A percentile compares a stretch with the other conserved stretches of the same genome.
These are phyloP conservation scores for Bombus affinis DNA, from an alignment of 1,140 invertebrate genomes.

Conservation along the genomic window DNA sequence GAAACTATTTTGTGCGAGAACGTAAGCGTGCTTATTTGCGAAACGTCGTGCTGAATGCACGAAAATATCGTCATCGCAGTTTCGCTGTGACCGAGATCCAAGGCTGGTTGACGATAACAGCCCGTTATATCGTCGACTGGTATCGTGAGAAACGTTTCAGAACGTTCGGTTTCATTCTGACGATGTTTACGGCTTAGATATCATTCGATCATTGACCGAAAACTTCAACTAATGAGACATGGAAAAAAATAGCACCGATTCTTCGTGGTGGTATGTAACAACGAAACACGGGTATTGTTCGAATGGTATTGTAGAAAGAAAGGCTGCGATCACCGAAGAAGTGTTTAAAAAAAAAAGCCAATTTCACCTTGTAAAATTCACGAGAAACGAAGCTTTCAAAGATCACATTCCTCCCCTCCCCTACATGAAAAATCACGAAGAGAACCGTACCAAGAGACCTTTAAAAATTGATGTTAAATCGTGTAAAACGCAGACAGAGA, in stretches of 20 bases:
- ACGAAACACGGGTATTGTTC: background rate
- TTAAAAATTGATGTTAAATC: slow-evolving; percentile 48
- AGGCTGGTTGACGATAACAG: background rate
- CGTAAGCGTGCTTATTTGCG: slow-evolving; percentile 1
- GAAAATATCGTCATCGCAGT: background rate
- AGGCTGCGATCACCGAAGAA: background rate
- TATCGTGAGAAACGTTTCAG: background rate
- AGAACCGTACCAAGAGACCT: slow-evolving; percentile 18
- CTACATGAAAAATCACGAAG: slow-evolving; percentile 24
- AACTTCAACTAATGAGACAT: background rate
- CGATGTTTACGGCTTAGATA: background rate
- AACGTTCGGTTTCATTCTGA: background rate
- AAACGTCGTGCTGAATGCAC: background rate
- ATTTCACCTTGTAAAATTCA: background rate
- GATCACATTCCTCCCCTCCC: background rate
- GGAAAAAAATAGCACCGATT: background rate
- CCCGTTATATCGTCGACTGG: background rate
- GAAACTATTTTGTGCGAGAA: background rate
- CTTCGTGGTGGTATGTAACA: background rate
- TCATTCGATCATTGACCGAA: background rate
- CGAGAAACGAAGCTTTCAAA: background rate
- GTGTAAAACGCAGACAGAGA: slow-evolving; percentile 50
- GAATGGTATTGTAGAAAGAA: background rate
- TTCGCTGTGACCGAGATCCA: slow-evolving; percentile 4
- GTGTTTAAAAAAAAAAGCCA: background rate